phyloP scores from a whole-genome alignment of 2,797 vertebrate species.

The Malacoraja senta region DNA sequence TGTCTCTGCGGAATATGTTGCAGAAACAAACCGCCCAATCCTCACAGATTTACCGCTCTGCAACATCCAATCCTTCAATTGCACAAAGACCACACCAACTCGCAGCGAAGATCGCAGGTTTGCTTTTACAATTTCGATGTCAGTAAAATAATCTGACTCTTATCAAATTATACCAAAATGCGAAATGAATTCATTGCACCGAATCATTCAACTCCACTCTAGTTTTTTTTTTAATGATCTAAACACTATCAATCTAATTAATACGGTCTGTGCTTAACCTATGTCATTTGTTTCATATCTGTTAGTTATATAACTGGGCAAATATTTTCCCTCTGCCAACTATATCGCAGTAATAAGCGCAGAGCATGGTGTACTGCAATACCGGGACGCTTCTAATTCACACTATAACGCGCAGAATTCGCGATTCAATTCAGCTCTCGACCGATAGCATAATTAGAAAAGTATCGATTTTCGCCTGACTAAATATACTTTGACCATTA shows the following conservation, averaged over 20 bases:
- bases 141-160: neutral
- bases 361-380: neutral
- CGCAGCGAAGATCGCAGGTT: neutral
- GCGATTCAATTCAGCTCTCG: neutral
- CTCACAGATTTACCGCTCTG: conserved; percentile 44
- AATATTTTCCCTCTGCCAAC: neutral
- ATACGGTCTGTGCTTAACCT: neutral
- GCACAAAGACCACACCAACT: neutral
- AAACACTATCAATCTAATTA: neutral
- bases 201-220: neutral
- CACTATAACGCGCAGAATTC: neutral
- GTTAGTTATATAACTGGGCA: neutral
- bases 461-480: neutral
- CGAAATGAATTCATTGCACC: neutral
- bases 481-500: neutral
- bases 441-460: neutral
- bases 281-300: neutral
- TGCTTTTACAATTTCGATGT: neutral
- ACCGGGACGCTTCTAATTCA: neutral
- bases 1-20: conserved; percentile 65
- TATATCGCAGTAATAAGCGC: neutral
- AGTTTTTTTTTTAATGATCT: neutral
- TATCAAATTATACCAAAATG: neutral
- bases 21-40: conserved; percentile 49
- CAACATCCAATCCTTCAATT: conserved; percentile 19